A percentile compares a stretch with the other conserved stretches of the same genome.
These are phyloP conservation scores for Incurvaria masculella DNA, from an alignment of 2,888 invertebrate species.

Conservation along the genomic window DNA sequence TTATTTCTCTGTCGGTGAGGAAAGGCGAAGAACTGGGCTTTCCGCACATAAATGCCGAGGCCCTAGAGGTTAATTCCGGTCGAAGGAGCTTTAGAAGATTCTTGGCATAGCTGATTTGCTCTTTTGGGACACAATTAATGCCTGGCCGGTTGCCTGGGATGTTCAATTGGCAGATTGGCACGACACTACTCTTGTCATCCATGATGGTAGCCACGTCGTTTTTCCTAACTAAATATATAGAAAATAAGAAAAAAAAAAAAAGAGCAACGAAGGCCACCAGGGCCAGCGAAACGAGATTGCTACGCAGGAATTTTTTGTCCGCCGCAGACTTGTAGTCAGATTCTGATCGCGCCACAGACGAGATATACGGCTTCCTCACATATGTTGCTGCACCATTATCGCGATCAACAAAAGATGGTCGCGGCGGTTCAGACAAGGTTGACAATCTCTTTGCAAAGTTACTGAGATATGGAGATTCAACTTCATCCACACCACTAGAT, in stretches of 20 bases:
- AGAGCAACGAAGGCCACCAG: conserved; percentile 58
- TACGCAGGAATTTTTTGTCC: conserved; percentile 53
- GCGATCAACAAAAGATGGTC: conserved; percentile 29
- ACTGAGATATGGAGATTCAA: conserved; percentile 67
- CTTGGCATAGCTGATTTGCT: conserved; percentile 60
- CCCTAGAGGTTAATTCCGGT: conserved; percentile 59
- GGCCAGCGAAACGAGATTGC: conserved; percentile 62
- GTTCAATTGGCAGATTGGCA: conserved; percentile 55
- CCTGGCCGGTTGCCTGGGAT: conserved; percentile 53
- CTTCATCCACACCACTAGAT: conserved; percentile 43
- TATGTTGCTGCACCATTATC: conserved; percentile 31
- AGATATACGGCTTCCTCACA: conserved; percentile 39
- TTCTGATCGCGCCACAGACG: conserved; percentile 36
- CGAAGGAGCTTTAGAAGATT: conserved; percentile 62
- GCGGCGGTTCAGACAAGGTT: conserved; percentile 35
- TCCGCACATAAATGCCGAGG: conserved; percentile 57
- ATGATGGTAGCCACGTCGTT: conserved; percentile 53
- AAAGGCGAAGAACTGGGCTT: conserved; percentile 50
- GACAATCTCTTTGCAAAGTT: conserved; percentile 65
- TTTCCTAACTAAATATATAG: conserved; percentile 66
- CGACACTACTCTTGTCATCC: conserved; percentile 54
- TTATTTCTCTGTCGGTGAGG: conserved; percentile 61
- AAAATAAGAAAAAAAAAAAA: conserved; percentile 64
- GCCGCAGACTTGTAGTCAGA: conserved; percentile 38
- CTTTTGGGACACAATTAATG: conserved; percentile 63